Evolutionary conservation across 2,888 invertebrate genomes (phyloP), one percentile per base, ranked within the genome.

Genomic region (Lampropteryx suffumata): DNA sequence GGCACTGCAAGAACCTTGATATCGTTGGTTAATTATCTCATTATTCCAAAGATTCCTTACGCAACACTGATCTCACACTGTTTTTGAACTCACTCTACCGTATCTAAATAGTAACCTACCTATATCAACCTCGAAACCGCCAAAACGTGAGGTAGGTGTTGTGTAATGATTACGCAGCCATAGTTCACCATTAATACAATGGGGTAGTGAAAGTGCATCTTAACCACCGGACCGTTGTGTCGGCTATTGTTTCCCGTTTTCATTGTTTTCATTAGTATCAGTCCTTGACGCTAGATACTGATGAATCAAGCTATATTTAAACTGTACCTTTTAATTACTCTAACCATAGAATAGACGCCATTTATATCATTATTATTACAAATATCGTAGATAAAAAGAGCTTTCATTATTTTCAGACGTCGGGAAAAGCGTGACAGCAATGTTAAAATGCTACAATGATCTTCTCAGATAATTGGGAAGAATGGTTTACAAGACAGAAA

Each of bases 131-230:
- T 63, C 50, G 49, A 64, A 65, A 62, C 65, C 63, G 62, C 61
- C 47, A 67, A 72, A 62, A 62, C 17, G 29, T 34, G 40, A 21
- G 51, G 28, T 55, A 30, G 30, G 30, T 30, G 13, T 84, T 86
- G 77, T 74, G 75, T 75, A 84, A 80, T 75, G 74, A 72, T 84
- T 73, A 79, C 69, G 72, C 71, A 68, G 71, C 71, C 69, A 73
- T 72, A 77, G 76, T 79, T 78, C 71, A 67, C 73, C 77, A 79
- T 79, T 80, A 76, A 72, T 80, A 87, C 86, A 88, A 88, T 86
- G 70, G 79, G 71, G 63, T 74, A 85, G 90, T 81, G 89, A 90
- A 90, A 90, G 89, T 89, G 77, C 76, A 78, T 64, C 77, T 71
- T 65, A 77, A 77, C 73, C 77, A 84, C 74, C 80, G 79, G 78